phyloP scores from a whole-genome alignment of 2,113 vertebrate species.

The Gymnobelideus leadbeateri region DNA sequence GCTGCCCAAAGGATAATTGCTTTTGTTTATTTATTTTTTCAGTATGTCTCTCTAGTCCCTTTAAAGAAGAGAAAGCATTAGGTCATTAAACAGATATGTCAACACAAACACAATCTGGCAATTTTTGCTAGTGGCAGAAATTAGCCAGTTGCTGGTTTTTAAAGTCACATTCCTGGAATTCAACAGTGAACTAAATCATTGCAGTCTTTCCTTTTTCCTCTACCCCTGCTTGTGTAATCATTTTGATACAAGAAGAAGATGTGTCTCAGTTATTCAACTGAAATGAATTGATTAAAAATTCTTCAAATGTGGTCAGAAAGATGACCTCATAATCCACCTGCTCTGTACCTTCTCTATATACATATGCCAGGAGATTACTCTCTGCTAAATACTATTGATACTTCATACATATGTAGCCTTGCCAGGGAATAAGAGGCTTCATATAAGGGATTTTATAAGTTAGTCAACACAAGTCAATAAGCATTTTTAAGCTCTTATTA shows the following conservation, averaged over 20 bases:
- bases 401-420: background rate
- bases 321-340: background rate
- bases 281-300: background rate
- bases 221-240: background rate
- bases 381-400: background rate
- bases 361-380: background rate
- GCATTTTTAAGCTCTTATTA: background rate
- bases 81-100: background rate
- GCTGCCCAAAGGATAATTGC: background rate
- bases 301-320: background rate
- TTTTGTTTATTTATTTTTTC: too few relatives aligned
- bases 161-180: background rate
- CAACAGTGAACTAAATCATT: background rate
- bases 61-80: background rate
- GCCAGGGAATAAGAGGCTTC: background rate
- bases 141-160: background rate
- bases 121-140: background rate
- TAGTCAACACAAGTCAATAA: background rate
- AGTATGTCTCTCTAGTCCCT: background rate
- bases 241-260: background rate
- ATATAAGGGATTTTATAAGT: background rate
- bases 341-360: background rate
- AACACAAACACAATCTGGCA: background rate
- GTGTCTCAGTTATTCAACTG: background rate
- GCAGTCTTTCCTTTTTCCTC: background rate